Conservation (phyloP, 2,888 invertebrate genomes). For the Frankliniella fusca region DNA sequence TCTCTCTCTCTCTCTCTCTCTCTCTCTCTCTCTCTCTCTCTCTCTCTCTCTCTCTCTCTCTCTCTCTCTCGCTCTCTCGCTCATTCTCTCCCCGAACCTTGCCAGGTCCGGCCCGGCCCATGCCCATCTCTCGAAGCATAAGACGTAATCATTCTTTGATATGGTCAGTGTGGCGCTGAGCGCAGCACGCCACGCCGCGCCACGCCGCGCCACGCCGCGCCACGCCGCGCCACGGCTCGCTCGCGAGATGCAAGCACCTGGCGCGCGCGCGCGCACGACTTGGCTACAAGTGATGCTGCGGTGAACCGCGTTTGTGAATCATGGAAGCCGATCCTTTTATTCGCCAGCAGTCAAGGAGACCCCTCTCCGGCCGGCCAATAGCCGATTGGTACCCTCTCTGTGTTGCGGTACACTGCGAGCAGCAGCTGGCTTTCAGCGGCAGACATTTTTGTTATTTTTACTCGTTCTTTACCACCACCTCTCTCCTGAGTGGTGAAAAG, state of each 20-base stretch:
- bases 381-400: no score
- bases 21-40: not conserved
- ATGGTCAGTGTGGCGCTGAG: not conserved
- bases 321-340: no score
- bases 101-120: not conserved
- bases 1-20: not conserved
- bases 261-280: no score
- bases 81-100: not conserved
- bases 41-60: constrained; percentile 16
- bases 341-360: no score
- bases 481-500: no score
- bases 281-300: no score
- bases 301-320: no score
- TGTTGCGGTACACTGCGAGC: no score
- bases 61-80: not conserved
- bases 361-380: no score
- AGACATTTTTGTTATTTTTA: no score
- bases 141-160: not conserved
- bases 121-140: not conserved
- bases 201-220: not conserved
- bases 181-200: not conserved
- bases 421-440: no score
- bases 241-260: not conserved
- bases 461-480: no score
- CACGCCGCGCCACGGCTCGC: not conserved